Percentiles rank a stretch among this genome's conserved stretches.
phyloP scores from a whole-genome alignment of 1,140 invertebrate genomes.

The Drosophila pachea region DNA sequence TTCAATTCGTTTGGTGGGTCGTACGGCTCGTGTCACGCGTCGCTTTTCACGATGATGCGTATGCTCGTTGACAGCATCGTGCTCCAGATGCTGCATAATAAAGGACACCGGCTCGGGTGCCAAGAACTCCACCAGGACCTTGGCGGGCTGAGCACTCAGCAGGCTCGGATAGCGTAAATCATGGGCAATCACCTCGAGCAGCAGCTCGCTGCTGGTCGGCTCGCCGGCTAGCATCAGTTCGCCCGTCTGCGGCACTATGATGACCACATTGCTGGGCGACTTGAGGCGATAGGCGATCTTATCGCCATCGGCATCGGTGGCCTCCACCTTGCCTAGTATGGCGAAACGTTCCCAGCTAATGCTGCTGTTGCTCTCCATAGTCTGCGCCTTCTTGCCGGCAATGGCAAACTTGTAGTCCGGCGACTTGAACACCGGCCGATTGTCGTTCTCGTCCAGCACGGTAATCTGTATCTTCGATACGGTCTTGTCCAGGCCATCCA shows the following conservation, averaged over 20 bases:
- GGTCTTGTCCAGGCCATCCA: constrained; percentile 86
- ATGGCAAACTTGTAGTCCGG: constrained; percentile 89
- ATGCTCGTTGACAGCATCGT: constrained; percentile 80
- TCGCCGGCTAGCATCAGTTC: constrained; percentile 90
- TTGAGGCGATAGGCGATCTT: constrained; percentile 89
- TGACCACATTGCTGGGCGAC: constrained; percentile 87
- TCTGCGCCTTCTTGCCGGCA: constrained; percentile 81
- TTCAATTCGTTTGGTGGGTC: constrained; percentile 94
- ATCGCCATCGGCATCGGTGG: constrained; percentile 92
- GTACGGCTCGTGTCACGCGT: constrained; percentile 90
- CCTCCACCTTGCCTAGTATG: constrained; percentile 88
- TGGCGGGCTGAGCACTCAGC: constrained; percentile 84
- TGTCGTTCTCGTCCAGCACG: constrained; percentile 93
- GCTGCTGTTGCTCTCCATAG: constrained; percentile 79
- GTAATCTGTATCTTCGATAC: constrained; percentile 85
- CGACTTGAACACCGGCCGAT: constrained; percentile 89
- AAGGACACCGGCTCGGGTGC: constrained; percentile 80
- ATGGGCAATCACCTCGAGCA: constrained; percentile 88
- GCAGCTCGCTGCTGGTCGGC: constrained; percentile 84
- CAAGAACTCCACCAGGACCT: constrained; percentile 87
- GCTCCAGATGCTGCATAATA: constrained; percentile 78
- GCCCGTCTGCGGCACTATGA: constrained; percentile 94
- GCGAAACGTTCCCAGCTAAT: constrained; percentile 87
- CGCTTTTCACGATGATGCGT: constrained; percentile 86
- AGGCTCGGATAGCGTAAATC: constrained; percentile 87